Base-by-base conservation (phyloP, 2,888 invertebrate genomes). In the Caprella mutica region DNA sequence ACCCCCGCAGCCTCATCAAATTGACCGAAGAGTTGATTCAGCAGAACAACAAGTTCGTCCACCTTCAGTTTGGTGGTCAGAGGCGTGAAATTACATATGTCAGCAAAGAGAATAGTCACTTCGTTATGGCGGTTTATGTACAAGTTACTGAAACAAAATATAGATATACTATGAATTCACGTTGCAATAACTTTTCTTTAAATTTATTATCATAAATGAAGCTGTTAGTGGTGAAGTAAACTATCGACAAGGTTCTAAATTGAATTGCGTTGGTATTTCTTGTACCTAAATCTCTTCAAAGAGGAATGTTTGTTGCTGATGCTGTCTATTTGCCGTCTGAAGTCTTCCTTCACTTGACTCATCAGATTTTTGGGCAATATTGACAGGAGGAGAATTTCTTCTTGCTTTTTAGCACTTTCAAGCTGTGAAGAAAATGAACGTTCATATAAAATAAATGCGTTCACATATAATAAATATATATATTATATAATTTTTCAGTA, bases 1-100 rank as follows among this genome's bases (percentile, higher is more conserved):
- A 86, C 86, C 77, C 86, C 85, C 19, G 92, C 91, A 33, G 88
- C 85, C 66, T 87, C 86, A 73, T 93, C 93, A 70, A 93, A 93
- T 71, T 85, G 80, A 5, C 90, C 89, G 72, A 92, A 93, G 0
- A 93, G 76, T 71, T 92, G 90, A 69, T 93, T 91, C 17, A 93
- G 74, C 1, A 89, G 84, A 70, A 87, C 87, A 2, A 93, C 86
- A 67, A 93, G 79, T 64, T 85, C 82, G 70, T 83, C 80, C 0
- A 89, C 86, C 0, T 84, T 82, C 54, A 93, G 72, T 1, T 84
- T 83, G 0, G 85, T 85, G 0, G 93, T 91, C 73, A 90, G 79
- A 67, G 83, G 82, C 0, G 92, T 92, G 69, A 90, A 93, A 73
- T 92, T 91, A 0, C 92, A 92, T 44, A 93, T 89, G 72, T 93